Base-by-base conservation (phyloP, 92 coral and sea anemone species). In the Heteractis magnifica region DNA sequence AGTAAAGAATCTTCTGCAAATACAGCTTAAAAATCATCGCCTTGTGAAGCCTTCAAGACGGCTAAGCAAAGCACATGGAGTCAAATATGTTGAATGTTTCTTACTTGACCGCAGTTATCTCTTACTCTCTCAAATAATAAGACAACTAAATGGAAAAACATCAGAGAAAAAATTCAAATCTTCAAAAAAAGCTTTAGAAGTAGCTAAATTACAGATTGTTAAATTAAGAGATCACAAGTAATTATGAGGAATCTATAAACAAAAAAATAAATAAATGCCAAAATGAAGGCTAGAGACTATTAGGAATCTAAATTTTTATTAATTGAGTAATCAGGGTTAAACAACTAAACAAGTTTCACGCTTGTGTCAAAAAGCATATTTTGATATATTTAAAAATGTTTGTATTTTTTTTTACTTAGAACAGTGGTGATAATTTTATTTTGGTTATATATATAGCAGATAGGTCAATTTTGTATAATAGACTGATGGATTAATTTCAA, bases 141-240 rank as follows among this genome's bases (percentile, higher is more conserved):
- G 91, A 84, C 98, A 96, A 71, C 81, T 97, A 73, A 64, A 76
- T 49, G 95, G 90, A 16, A 97, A 97, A 73, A 91, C 99, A 16
- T 90, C 95, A 14, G 95, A 83, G 74, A 97, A 85, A 75, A 94
- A 90, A 75, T 97, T 97, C 84, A 87, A 79, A 6, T 72, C 81
- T 34, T 90, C 98, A 53, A 97, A 97, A 72, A 65, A 83, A 65
- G 94, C 97, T 60, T 75, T 97, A 86, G 91, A 94, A 80, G 86
- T 68, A 10, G 86, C 95, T 68, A 92, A 89, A 68, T 72, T 73
- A 51, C 84, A 94, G 71, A 82, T 93, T 76, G 6, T n/a, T 19
- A 34, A 76, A 11, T 16, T 76, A 52, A 62, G 79, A 5, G 84
- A 81, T 52, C 84, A 81, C 70, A 68, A 6, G 73, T 68, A 68